Base-by-base conservation (phyloP, 1,140 invertebrate genomes). In the Mactra quadrangularis region DNA sequence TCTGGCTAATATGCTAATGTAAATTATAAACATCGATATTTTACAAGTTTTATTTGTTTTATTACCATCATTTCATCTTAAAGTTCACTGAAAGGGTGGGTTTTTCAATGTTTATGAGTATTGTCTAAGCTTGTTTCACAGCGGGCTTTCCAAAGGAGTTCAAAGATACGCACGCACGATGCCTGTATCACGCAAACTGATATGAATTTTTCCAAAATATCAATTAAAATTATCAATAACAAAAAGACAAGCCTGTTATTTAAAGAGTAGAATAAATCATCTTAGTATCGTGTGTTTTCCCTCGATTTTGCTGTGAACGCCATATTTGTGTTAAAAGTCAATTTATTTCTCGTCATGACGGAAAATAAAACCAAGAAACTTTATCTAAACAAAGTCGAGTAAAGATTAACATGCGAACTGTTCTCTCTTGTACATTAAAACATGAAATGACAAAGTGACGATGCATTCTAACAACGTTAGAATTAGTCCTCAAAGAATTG, bases 141-240 rank as follows among this genome's bases (percentile, higher is more conserved):
- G 64, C 64, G 64, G 64, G 45, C 45, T 17, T 41, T 2, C 19
- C n/a, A n/a, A n/a, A n/a, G 64, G 38, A 19, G 64, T 31, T 33
- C 22, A 6, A 47, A 68, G 45, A 50, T 68, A 38, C 64, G 19
- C 64, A 68, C 64, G 64, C 64, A 68, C 64, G 1, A 31, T 41
- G 33, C 41, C 22, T 27, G 47, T 68, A 68, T 47, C 64, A 68
- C 64, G 64, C 64, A 50, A 68, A 68, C 47, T 68, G 64, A 68
- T 68, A 68, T 66, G 62, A 66, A 47, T 47, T 68, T 25, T 68
- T 41, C 64, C 64, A 68, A 68, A 45, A 11, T 68, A 68, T 68
- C 64, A 68, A 68, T 68, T 68, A 68, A 68, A 68, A 68, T 68
- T 68, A 68, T 68, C 64, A 68, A 50, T 68, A 47, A 68, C 64